Base-by-base conservation (phyloP, 1,140 invertebrate genomes). In the Dermatophagoides farinae region DNA sequence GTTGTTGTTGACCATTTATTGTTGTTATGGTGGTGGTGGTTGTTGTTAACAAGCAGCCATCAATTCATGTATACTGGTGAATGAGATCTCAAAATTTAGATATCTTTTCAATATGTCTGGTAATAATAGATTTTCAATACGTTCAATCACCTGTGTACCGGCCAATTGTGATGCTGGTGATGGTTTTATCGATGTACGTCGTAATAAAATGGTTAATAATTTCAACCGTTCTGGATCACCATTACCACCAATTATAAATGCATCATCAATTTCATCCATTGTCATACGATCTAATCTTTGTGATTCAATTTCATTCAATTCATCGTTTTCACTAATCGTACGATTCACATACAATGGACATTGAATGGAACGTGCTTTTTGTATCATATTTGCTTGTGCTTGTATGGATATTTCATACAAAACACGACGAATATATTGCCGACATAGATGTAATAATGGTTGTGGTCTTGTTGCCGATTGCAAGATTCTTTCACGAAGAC, bases 101-200 rank as follows among this genome's bases (percentile, higher is more conserved):
- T 61, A 60, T 2, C 38, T 2, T 49, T 61, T 61, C 1, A 61
- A 2, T 1, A 61, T 14, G 6, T n/a, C n/a, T 6, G 60, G 60
- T 38, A 61, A 5, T 16, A 58, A 58, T 20, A 61, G 25, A 12
- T 44, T n/a, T 22, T 57, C 52, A 6, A 61, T 61, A 10, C 41
- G 31, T 16, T 61, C 60, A n/a, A 61, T 39, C 1, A 61, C 37
- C 14, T 60, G 11, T 9, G 46, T 10, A 31, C 59, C 47, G 14
- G 53, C 14, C 6, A 55, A 14, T 20, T 4, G 12, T 25, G 23
- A 1, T 14, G 25, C 14, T 4, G 51, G 14, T 8, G 40, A 18
- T 14, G 43, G 57, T 6, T 14, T 31, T 4, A 18, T 50, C 43
- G 40, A 59, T 14, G 4, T 58, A 25, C 44, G 40, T 37, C n/a